Base-by-base conservation (phyloP, 2,888 invertebrate species). In the Dryobotodes eremita region DNA sequence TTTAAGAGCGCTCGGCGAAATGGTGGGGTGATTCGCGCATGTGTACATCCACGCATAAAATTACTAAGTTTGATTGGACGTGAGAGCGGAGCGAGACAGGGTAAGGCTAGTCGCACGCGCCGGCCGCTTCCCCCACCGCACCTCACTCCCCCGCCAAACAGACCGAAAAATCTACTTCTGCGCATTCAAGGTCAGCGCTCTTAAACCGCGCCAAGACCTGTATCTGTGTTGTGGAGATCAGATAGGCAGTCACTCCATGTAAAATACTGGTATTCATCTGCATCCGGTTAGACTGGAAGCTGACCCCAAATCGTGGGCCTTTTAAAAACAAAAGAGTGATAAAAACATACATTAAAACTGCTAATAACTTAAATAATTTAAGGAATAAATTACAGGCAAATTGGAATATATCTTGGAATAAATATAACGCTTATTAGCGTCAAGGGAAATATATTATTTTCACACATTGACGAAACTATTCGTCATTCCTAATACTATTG, bases 341-440 rank as follows among this genome's bases (percentile, higher is more conserved):
- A 61, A 71, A 53, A 31, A 70, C 59, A 77, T 46, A 70, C 59
- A 83, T 77, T 65, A 76, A 53, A 57, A 65, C 10, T 2, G 5
- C 23, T n/a, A 70, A 61, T 65, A 64, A 70, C 46, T 53, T 64
- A 71, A 71, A 55, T 62, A 71, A 53, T n/a, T 64, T 42, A 61
- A 26, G 65, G 46, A 72, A 70, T 82, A 61, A 59, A 17, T 84
- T 70, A 79, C 53, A 70, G 13, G 13, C 6, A 55, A 46, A 83
- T 42, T 82, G 80, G 85, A 82, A 85, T 82, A 79, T 42, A 73
- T 55, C n/a, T 79, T 73, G 80, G 82, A 84, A 79, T 84, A 48
- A 57, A 0, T 64, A 68, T 36, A 31, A 46, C 66, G 26, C 15
- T 62, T 20, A 36, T 10, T 23, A 36, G 31, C 62, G 36, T 36